phyloP scores from a whole-genome alignment of 1,140 invertebrate species.

The Euschistus heros region DNA sequence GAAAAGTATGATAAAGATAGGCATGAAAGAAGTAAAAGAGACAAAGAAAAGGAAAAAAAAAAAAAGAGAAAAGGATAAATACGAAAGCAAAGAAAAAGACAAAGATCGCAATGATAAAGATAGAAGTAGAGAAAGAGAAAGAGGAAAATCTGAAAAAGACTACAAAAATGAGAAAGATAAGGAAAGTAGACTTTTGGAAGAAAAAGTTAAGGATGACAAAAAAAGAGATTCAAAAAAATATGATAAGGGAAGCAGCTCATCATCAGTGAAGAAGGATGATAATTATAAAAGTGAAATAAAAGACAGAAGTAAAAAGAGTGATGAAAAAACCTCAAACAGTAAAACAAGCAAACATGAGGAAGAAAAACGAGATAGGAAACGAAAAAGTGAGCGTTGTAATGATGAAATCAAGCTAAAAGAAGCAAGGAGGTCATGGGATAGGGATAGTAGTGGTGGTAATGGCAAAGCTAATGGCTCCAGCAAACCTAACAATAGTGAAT shows the following conservation, averaged over 20 bases:
- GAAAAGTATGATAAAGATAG: conserved; percentile 3
- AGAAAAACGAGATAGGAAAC: conserved; percentile 13
- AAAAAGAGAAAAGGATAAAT: conserved; percentile 1
- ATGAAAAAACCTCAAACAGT: conserved; percentile 13
- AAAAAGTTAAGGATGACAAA: conserved; percentile 18
- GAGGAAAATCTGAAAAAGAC: conserved; percentile 5
- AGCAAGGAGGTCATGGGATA: conserved; percentile 26
- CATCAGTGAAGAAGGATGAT: conserved; percentile 14
- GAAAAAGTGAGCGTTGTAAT: conserved; percentile 21
- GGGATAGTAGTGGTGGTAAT: conserved; percentile 27
- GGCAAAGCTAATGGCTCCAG: background rate
- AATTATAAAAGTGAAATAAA: conserved; percentile 22
- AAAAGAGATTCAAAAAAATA: conserved; percentile 11
- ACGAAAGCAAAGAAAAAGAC: conserved; percentile 13
- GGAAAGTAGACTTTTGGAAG: conserved; percentile 12
- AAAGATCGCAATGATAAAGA: conserved; percentile 5
- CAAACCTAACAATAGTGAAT: background rate
- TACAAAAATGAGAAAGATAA: conserved; percentile 2
- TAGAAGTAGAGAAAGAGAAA: conserved; percentile 19
- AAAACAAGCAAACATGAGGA: conserved; percentile 19
- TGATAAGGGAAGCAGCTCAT: conserved; percentile 6
- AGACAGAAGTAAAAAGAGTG: conserved; percentile 14
- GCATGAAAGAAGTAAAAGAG: conserved; percentile 6
- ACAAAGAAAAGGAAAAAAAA: background rate
- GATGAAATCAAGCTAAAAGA: conserved; percentile 22